Conservation (phyloP, 1,140 invertebrate genomes). For the Papilio aristodemus region DNA sequence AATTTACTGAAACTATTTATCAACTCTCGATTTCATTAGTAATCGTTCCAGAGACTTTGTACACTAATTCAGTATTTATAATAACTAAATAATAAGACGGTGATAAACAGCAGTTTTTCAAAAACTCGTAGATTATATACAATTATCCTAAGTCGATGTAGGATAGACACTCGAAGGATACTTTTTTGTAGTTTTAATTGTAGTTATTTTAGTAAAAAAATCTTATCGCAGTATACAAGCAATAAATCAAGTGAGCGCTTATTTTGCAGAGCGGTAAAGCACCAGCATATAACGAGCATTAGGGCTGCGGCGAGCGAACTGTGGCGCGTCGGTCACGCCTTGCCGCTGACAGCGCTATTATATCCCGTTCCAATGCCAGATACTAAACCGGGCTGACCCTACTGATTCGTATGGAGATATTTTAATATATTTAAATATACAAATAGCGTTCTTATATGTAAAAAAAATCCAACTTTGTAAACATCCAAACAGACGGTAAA, state of each 20-base stretch:
- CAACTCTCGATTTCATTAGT: no score
- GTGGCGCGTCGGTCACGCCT: constrained; percentile 43
- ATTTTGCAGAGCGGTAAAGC: constrained; percentile 15
- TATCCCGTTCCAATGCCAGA: constrained; percentile 41
- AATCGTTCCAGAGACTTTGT: no score
- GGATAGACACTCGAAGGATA: no score
- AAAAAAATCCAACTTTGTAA: not conserved
- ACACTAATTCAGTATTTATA: no score
- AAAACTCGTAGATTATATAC: no score
- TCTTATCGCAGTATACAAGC: not conserved
- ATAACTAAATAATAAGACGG: no score
- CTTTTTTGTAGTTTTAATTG: constrained; percentile 9
- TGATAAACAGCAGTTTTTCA: no score
- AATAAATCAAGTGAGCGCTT: constrained; percentile 1
- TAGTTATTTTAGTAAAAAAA: not conserved
- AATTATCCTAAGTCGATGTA: no score
- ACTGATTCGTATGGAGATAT: constrained; percentile 28
- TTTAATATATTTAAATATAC: constrained; percentile 15
- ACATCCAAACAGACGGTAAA: not conserved
- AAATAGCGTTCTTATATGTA: constrained; percentile 2
- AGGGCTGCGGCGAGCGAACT: constrained; percentile 34
- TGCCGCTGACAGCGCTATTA: constrained; percentile 42
- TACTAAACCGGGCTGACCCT: constrained; percentile 33
- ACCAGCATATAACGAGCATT: constrained; percentile 31
- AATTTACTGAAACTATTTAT: no score